Evolutionary conservation across 2,888 invertebrate genomes (phyloP), one percentile per base, ranked within the genome.

Genomic region (Spialia ferax): DNA sequence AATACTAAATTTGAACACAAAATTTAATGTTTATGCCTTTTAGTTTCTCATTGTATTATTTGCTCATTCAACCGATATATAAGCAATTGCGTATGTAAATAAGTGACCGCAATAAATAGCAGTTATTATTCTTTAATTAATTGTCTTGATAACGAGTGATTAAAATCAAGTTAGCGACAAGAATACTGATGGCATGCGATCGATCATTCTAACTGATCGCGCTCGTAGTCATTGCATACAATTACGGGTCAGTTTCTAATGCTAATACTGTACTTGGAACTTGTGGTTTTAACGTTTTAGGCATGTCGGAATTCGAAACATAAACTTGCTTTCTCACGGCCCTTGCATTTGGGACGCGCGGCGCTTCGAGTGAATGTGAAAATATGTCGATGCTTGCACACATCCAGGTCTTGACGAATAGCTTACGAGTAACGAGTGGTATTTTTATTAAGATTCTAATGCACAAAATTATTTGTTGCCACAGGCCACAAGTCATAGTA

Each of bases 241-340:
- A 55, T 67, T 48, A 67, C 60, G 29, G 65, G 66, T 60, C 66
- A 61, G 66, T 67, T 67, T 67, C 66, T 67, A 67, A 67, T 67
- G 66, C 66, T 67, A 67, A 67, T 67, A 55, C 55, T 54, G 45
- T 63, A 66, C 66, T 67, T 55, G 61, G 59, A 65, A 69, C 66
- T 68, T 62, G 45, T 45, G 55, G 60, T 61, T 48, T 62, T 62
- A 52, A 57, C 62, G 62, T 68, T 67, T 67, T 63, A 67, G 59
- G 56, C 73, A 70, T 71, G 70, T 70, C 57, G 73, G 73, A 70
- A 71, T 74, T 68, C 65, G 45, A 42, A 22, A 56, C 48, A 52
- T 52, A 29, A 45, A 77, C 65, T 32, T 32, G 75, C 82, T 84
- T 89, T 89, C 90, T 85, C 90, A 90, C 90, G 90, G 89, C 87